Base-by-base conservation (phyloP, 2,113 vertebrate genomes). In the Dasypus novemcinctus region DNA sequence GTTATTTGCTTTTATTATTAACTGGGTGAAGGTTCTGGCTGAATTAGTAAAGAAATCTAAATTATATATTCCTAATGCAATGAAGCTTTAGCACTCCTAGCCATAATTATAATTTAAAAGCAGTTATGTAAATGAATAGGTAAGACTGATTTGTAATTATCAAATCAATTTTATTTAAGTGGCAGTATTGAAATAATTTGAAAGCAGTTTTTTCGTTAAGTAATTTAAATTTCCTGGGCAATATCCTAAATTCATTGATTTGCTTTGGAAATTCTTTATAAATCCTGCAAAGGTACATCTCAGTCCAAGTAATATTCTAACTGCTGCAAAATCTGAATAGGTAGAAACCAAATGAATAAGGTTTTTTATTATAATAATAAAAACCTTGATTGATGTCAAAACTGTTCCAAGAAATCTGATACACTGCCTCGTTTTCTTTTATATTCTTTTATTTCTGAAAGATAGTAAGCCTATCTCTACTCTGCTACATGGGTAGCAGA, bases 121-220 rank as follows among this genome's bases (percentile, higher is more conserved):
- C 38, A 85, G 41, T 95, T 72, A 36, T 20, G 2, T 54, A 75
- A 72, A 79, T 64, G 10, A 91, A 72, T 25, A 87, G 11, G 41
- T 43, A 43, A 84, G 14, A 91, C 10, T 54, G 36, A 66, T 93
- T 86, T 94, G 85, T 94, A 94, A 89, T 80, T 82, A 96, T 69
- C 59, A 64, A 89, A 89, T 59, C 27, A 85, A 86, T 36, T 82
- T 14, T 88, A 83, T 54, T 0, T 46, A 95, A 85, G 31, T 68
- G 43, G 12, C 31, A 85, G 64, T 54, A 61, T 1, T 36, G 33
- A 89, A 94, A 91, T 81, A 69, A 93, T 57, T 17, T 79, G 63
- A 88, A 97, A 92, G 41, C 7, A 91, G 23, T 27, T 85, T 57
- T 88, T 91, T 93, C 66, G 81, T 27, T 59, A 95, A 90, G 87